Evolutionary conservation across 1,140 invertebrate species (phyloP), one percentile per base, ranked within the genome.

Genomic region (Leptoteleia sp.): DNA sequence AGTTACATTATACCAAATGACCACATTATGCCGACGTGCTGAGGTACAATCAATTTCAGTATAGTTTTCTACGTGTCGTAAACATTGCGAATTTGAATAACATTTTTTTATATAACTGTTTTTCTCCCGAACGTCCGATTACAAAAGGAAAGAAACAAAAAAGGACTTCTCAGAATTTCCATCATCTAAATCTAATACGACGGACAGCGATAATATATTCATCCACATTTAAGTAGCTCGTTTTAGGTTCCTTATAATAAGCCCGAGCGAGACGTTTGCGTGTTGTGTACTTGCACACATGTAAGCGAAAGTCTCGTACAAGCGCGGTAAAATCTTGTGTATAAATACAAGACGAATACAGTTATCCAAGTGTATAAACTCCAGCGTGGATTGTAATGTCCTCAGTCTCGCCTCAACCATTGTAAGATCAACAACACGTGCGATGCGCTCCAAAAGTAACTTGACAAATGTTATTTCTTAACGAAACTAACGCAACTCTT

Each of bases 331-430:
- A 22, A 22, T 3, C 19, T 27, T 43, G 37, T 29, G 54, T 64
- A 22, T 52, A 59, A 65, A 61, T 54, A 55, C 47, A n/a, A n/a
- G n/a, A 64, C 57, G 40, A 62, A 62, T 76, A 76, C 72, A 68
- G 72, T 76, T 76, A 76, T 25, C 64, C 72, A 62, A 76, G 72
- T 62, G 72, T 76, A 76, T 76, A 76, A 76, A 57, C 55, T 38
- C 12, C 31, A 3, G 48, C 31, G 38, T 68, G 42, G 48, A 11
- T 55, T 64, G 43, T 48, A 61, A 35, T 13, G 19, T 45, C 31
- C 48, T 40, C 64, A 76, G 72, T 76, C 61, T 61, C 11, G 43
- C 45, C 31, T 19, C 43, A 16, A 15, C 31, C 29, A 15, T 12
- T 42, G 62, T 11, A 19, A 67, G 54, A 37, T 47, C 47, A 35